Percentiles rank a stretch among this genome's conserved stretches.
phyloP scores from a whole-genome alignment of 2,797 vertebrate species.

The Myotis findleyi region DNA sequence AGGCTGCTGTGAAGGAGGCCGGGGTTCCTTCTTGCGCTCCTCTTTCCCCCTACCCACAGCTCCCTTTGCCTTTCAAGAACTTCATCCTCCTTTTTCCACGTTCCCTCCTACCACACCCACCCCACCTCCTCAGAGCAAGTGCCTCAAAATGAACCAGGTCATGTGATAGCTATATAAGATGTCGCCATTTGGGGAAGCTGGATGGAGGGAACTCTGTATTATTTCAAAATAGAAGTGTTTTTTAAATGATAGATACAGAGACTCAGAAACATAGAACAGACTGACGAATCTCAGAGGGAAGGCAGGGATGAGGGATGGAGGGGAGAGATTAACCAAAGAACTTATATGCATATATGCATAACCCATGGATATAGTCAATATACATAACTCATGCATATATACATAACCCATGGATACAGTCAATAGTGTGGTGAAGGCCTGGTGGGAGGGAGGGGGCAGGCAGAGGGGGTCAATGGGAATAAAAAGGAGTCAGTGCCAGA shows the following conservation, averaged over 20 bases:
- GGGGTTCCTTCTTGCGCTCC: not conserved
- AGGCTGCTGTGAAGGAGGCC: not conserved
- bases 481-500: not conserved
- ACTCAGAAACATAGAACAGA: too few species aligned
- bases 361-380: too few species aligned
- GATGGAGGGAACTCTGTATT: not conserved
- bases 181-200: not conserved
- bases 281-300: too few species aligned
- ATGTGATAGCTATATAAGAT: not conserved
- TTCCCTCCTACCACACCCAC: not conserved
- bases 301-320: too few species aligned
- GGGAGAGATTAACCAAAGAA: too few species aligned
- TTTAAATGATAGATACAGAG: not conserved
- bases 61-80: not conserved
- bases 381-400: too few species aligned
- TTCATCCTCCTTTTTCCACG: not conserved
- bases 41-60: not conserved
- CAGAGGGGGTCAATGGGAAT: too few species aligned
- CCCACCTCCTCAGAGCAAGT: not conserved
- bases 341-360: too few species aligned
- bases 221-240: conserved; percentile 57
- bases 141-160: not conserved
- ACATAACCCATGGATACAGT: too few species aligned
- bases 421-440: too few species aligned
- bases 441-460: too few species aligned